Evolutionary conservation across 1,140 invertebrate species (phyloP).

Genomic region (Eriosoma lanigerum): DNA sequence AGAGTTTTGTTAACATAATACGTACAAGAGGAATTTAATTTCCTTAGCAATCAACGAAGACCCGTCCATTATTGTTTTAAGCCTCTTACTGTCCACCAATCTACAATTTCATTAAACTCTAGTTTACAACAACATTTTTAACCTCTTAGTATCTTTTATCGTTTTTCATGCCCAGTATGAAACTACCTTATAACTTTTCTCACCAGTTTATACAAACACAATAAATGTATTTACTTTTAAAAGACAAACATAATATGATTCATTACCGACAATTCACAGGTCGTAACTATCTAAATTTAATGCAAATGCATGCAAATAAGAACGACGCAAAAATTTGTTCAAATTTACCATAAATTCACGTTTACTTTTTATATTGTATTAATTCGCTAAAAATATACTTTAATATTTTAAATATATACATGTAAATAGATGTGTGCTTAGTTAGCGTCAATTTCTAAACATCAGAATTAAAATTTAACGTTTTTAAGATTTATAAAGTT

Average conservation of each 20-base stretch:
- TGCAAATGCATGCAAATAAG: not conserved
- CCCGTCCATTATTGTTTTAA: slow-evolving; percentile 37
- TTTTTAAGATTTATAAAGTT: too few species aligned
- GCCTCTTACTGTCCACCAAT: slow-evolving; percentile 13
- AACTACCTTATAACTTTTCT: not conserved
- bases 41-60: slow-evolving; percentile 21
- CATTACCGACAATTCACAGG: too few species aligned
- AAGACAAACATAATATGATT: slow-evolving; percentile 36
- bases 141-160: slow-evolving; percentile 14
- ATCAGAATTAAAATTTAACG: too few species aligned
- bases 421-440: too few species aligned
- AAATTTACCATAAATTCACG: too few species aligned
- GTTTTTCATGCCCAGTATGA: slow-evolving; percentile 18
- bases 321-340: not conserved
- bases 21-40: slow-evolving; percentile 43
- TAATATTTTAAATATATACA: too few species aligned
- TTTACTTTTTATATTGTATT: too few species aligned
- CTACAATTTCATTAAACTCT: not conserved
- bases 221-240: slow-evolving; percentile 33
- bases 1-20: slow-evolving; percentile 26
- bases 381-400: too few species aligned
- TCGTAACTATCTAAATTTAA: not conserved
- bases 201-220: not conserved
- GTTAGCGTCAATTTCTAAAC: too few species aligned
- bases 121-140: slow-evolving; percentile 14